Conservation (phyloP, 1,140 invertebrate genomes). For the Drosophila simulans region DNA sequence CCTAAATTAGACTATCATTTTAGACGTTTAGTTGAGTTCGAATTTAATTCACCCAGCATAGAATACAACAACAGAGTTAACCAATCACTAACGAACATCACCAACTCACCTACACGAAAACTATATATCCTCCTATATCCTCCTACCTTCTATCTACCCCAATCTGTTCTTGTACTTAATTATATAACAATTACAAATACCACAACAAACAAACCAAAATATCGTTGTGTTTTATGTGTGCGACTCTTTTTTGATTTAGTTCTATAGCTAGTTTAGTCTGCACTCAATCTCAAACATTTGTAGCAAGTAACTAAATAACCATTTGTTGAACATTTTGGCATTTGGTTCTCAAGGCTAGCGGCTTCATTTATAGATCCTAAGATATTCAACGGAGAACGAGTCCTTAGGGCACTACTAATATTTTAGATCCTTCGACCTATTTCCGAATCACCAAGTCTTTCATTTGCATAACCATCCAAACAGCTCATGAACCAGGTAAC, state of each 20-base stretch:
- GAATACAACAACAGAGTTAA: slow-evolving; percentile 39
- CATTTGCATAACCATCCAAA: slow-evolving; percentile 27
- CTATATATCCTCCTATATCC: not conserved
- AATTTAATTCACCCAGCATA: slow-evolving; percentile 77
- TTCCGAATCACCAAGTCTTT: not conserved
- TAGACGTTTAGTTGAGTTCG: slow-evolving; percentile 63
- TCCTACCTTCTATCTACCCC: slow-evolving; percentile 2
- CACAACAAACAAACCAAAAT: slow-evolving; percentile 15
- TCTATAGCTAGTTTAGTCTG: slow-evolving; percentile 19
- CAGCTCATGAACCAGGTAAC: slow-evolving; percentile 42
- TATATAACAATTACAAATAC: slow-evolving; percentile 30
- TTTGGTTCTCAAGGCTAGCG: slow-evolving; percentile 15
- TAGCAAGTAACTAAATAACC: slow-evolving; percentile 29
- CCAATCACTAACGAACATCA: slow-evolving; percentile 31
- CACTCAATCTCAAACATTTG: slow-evolving; percentile 43
- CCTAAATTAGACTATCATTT: slow-evolving; percentile 31
- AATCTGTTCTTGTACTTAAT: slow-evolving; percentile 66
- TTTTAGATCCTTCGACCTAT: not conserved
- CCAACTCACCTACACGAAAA: slow-evolving; percentile 24
- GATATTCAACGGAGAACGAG: slow-evolving; percentile 6
- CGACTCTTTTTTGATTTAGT: slow-evolving; percentile 43
- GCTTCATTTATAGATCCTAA: slow-evolving; percentile 16
- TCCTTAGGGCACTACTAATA: slow-evolving; percentile 27
- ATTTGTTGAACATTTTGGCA: slow-evolving; percentile 26
- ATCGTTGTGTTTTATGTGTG: slow-evolving; percentile 40